Conservation (phyloP, 2,113 vertebrate genomes). For the Onychorhynchus coronatus region DNA sequence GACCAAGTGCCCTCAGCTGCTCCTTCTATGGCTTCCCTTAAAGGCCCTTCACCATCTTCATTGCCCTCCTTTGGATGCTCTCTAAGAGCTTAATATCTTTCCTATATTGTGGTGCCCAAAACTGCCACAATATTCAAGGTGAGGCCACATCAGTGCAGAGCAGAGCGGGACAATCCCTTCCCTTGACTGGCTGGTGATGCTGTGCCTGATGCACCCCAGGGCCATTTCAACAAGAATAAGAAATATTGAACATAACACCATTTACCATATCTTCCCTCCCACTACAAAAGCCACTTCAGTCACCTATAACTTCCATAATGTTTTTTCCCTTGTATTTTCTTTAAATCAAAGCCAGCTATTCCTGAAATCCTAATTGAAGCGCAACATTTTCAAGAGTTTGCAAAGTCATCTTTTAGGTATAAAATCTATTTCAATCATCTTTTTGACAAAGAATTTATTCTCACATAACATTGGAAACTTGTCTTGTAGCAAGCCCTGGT, state of each 20-base stretch:
- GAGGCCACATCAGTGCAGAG: background rate
- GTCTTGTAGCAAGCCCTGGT: background rate
- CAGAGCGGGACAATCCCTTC: background rate
- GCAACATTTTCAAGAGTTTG: background rate
- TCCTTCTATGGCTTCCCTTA: background rate
- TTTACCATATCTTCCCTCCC: background rate
- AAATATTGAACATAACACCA: background rate
- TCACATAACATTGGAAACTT: background rate
- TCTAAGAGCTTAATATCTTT: background rate
- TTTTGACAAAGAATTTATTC: background rate
- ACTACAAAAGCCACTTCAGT: background rate
- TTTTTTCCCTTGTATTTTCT: background rate
- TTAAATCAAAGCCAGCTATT: background rate
- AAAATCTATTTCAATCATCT: background rate
- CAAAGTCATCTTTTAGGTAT: background rate
- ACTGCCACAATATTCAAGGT: background rate
- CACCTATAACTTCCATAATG: background rate
- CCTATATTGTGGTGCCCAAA: background rate
- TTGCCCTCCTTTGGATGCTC: background rate
- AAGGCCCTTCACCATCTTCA: background rate
- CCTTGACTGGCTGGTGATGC: accelerated
- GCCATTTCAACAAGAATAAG: background rate
- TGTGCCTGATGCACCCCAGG: background rate
- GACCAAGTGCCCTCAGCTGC: background rate
- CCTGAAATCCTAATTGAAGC: background rate